Percentiles rank a stretch among this genome's conserved stretches.
These are phyloP conservation scores for Thalpophila matura DNA, from an alignment of 2,888 invertebrate species.

Conservation along the genomic window DNA sequence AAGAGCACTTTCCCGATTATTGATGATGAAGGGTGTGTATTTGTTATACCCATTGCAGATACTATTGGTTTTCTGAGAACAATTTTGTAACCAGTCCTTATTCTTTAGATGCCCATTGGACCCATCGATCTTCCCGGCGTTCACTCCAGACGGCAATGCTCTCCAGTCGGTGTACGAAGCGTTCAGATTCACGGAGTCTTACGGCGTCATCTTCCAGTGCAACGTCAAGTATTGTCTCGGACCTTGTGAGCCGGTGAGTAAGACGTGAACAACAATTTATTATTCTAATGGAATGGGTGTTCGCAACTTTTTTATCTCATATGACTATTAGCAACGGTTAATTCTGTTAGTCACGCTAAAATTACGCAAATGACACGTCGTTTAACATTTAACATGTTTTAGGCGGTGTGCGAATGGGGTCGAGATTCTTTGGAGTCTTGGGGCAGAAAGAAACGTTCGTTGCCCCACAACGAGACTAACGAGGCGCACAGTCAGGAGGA, in stretches of 20 bases:
- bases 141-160: conserved; percentile 97
- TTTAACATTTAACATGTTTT: conserved; percentile 68
- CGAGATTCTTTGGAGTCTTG: conserved; percentile 97
- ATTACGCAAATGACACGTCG: conserved; percentile 57
- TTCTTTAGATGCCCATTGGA: conserved; percentile 95
- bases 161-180: conserved; percentile 98
- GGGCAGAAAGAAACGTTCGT: conserved; percentile 96
- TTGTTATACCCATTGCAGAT: not conserved
- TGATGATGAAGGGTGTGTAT: conserved; percentile 95
- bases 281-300: conserved; percentile 35
- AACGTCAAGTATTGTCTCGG: conserved; percentile 99
- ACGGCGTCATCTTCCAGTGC: conserved; percentile 99
- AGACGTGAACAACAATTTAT: conserved; percentile 28
- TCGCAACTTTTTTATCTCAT: conserved; percentile 41
- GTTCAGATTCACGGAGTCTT: conserved; percentile 98
- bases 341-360: conserved; percentile 53
- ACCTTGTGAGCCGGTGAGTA: conserved; percentile 97
- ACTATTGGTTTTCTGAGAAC: not conserved
- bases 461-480: conserved; percentile 90
- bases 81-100: not conserved
- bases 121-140: conserved; percentile 98
- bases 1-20: conserved; percentile 99
- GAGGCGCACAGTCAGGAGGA: conserved; percentile 93
- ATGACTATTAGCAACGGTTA: conserved; percentile 57
- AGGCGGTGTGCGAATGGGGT: conserved; percentile 98